A percentile compares a stretch with the other conserved stretches of the same genome.
These are phyloP conservation scores for Zosterops borbonicus DNA, from an alignment of 2,113 vertebrate genomes.

Conservation along the genomic window DNA sequence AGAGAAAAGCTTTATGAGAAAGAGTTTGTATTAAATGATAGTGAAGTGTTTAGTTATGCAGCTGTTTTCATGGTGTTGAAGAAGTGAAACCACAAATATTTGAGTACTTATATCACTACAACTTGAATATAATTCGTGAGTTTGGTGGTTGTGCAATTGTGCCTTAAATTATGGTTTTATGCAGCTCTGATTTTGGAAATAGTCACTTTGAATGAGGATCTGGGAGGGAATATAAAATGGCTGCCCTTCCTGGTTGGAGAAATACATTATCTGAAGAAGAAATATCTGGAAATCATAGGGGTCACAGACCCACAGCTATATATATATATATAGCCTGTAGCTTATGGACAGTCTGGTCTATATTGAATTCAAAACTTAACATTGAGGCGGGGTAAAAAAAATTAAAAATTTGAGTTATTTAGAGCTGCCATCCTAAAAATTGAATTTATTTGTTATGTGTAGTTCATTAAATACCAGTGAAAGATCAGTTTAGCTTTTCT, in stretches of 20 bases:
- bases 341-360: neutral
- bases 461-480: neutral
- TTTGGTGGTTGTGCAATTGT: neutral
- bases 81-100: neutral
- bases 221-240: neutral
- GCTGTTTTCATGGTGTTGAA: neutral
- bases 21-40: neutral
- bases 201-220: neutral
- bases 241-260: rapidly evolving
- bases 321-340: neutral
- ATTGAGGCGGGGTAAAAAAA: rapidly evolving
- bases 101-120: neutral
- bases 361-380: neutral
- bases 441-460: neutral
- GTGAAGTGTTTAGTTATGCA: neutral
- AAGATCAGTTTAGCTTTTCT: neutral
- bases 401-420: neutral
- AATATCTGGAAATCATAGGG: neutral
- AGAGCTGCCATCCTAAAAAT: neutral
- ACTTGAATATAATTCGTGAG: neutral
- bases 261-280: neutral
- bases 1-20: neutral
- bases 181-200: neutral
- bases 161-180: neutral
- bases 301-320: neutral